phyloP scores from a whole-genome alignment of 2,797 vertebrate species.

The Tapirus indicus region DNA sequence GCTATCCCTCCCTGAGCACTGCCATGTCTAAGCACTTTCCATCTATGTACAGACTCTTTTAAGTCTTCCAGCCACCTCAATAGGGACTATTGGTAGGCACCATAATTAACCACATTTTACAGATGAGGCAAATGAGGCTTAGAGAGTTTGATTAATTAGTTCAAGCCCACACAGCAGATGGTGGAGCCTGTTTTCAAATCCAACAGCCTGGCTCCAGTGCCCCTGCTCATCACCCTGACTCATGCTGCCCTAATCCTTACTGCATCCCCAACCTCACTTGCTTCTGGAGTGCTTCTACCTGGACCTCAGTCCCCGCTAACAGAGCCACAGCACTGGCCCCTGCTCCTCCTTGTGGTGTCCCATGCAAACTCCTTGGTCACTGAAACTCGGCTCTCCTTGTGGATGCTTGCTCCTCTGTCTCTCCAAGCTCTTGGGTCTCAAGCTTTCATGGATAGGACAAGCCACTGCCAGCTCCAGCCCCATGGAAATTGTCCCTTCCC shows the following conservation, averaged over 20 bases:
- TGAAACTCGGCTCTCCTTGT: accelerated
- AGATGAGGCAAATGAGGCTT: not conserved
- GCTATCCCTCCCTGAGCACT: not conserved
- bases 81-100: not conserved
- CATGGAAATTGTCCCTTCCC: accelerated
- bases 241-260: not conserved
- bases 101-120: not conserved
- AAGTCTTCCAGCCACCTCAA: not conserved
- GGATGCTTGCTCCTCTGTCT: not conserved
- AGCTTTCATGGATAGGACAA: not conserved
- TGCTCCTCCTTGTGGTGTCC: not conserved
- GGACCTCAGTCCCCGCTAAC: too few relatives aligned
- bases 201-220: not conserved
- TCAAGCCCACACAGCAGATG: not conserved
- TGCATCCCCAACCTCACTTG: not conserved
- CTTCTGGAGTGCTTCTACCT: not conserved
- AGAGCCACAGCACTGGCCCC: not conserved
- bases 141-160: not conserved
- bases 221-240: not conserved
- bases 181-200: not conserved
- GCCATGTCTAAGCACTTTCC: not conserved
- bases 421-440: not conserved
- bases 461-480: accelerated
- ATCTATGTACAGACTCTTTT: not conserved
- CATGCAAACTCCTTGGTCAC: not conserved